Conservation (phyloP, 2,888 invertebrate species). For the Cerastoderma edule region DNA sequence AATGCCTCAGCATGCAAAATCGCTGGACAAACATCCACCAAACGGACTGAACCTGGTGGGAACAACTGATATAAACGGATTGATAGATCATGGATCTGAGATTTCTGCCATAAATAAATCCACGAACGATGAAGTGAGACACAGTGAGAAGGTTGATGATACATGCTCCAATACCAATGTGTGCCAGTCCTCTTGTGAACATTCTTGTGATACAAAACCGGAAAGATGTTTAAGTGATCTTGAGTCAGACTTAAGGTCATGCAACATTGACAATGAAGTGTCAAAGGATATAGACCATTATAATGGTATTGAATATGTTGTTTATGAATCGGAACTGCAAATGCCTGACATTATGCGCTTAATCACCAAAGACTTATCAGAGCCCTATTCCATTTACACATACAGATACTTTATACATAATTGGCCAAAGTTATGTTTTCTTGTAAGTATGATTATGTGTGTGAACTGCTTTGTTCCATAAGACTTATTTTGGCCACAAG, state of each 20-base stretch:
- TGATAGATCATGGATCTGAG: slow-evolving; percentile 44
- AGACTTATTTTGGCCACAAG: too few species aligned
- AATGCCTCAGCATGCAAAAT: not conserved
- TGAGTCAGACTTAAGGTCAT: slow-evolving; percentile 13
- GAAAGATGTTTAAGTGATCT: slow-evolving; percentile 3
- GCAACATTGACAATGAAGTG: not conserved
- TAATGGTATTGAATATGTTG: slow-evolving; percentile 82
- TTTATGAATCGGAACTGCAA: slow-evolving; percentile 96
- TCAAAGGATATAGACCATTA: slow-evolving; percentile 49
- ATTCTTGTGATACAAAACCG: slow-evolving; percentile 11
- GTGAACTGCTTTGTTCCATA: too few species aligned
- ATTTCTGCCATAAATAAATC: slow-evolving; percentile 10
- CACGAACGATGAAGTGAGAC: not conserved
- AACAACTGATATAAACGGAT: slow-evolving; percentile 67
- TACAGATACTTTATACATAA: slow-evolving; percentile 99
- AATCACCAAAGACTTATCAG: slow-evolving; percentile 99
- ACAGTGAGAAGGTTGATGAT: not conserved
- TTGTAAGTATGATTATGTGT: slow-evolving; percentile 90
- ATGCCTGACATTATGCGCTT: slow-evolving; percentile 99
- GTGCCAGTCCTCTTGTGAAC: slow-evolving; percentile 18
- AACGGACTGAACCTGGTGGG: slow-evolving; percentile 66
- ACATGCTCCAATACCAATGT: slow-evolving; percentile 7
- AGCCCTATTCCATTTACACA: slow-evolving; percentile 99
- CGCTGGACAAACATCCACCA: slow-evolving; percentile 30
- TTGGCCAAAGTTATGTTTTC: slow-evolving; percentile 99